Evolutionary conservation across 2,797 vertebrate species (phyloP), one percentile per base, ranked within the genome.

Genomic region (Takifugu rubripes): DNA sequence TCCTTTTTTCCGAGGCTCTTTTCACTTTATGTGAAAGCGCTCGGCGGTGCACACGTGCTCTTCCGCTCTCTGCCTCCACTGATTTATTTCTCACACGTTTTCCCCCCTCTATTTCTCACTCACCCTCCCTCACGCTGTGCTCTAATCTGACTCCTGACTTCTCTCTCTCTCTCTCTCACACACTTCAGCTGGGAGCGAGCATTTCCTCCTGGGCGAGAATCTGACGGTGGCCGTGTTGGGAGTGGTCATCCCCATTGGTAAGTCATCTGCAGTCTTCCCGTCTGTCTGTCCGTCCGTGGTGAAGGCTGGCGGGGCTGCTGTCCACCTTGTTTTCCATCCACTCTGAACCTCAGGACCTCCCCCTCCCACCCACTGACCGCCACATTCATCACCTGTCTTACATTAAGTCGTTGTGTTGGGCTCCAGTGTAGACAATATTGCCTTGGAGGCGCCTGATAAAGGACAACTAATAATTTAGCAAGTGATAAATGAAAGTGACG

Each of bases 241-340:
- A 55, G 92, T 97, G 74, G 89, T 96, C 59, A 94, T 97, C 76
- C 97, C 96, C 78, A 93, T 98, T 21, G 96, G 96, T 98, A 89
- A 93, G 96, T 90, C 54, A 49, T 58, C 65, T 0, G 25, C 44
- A 53, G 63, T 56, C 12, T 33, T 49, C 24, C 55, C 63, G 44
- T 78, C 31, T 52, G 25, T 62, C 27, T 7, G 36, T 81, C 25
- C 40, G 56, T 72, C 70, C 57, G 45, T 33, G 56, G 29, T 54
- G 7, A 49, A 66, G 51, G 64, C 49, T 53, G 21, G 49, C 48
- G 50, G 54, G 47, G 56, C 60, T 49, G 64, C 71, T 65, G 65
- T 77, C 48, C 52, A 21, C 21, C 36, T 62, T 61, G 11, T 70
- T 16, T 52, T 75, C 60, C 66, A 56, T 66, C 49, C 71, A 54